A percentile compares a stretch with the other conserved stretches of the same genome.
Conservation (phyloP, 2,113 vertebrate genomes). For the Heterotilapia buettikoferi region DNA sequence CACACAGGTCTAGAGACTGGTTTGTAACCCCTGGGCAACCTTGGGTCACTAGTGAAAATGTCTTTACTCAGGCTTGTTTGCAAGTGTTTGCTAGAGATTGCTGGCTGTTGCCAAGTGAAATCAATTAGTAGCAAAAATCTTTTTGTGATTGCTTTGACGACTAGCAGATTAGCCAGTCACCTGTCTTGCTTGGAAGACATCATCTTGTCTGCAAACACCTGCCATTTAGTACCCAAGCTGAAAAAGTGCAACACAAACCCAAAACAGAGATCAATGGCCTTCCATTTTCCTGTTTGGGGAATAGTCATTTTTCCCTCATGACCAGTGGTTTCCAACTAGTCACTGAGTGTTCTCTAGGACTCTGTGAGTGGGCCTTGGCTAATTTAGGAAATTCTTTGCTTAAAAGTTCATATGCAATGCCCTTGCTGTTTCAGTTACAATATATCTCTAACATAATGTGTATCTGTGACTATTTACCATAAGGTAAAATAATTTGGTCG, state of each 20-base stretch:
- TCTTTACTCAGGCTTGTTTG: neutral
- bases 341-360: neutral
- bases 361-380: neutral
- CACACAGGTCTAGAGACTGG: neutral
- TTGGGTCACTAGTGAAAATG: neutral
- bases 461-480: neutral
- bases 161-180: neutral
- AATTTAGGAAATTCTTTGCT: neutral
- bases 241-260: neutral
- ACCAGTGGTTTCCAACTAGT: neutral
- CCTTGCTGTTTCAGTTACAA: neutral
- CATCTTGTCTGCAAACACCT: neutral
- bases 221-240: neutral
- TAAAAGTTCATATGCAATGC: neutral
- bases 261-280: rapidly evolving
- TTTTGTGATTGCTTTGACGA: neutral
- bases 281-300: neutral
- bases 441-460: neutral
- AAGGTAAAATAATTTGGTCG: neutral
- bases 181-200: neutral
- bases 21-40: neutral
- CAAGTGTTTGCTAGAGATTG: neutral
- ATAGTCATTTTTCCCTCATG: rapidly evolving
- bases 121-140: neutral
- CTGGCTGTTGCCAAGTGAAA: neutral